Conservation (phyloP, 2,113 vertebrate genomes). For the Semicossyphus pulcher region DNA sequence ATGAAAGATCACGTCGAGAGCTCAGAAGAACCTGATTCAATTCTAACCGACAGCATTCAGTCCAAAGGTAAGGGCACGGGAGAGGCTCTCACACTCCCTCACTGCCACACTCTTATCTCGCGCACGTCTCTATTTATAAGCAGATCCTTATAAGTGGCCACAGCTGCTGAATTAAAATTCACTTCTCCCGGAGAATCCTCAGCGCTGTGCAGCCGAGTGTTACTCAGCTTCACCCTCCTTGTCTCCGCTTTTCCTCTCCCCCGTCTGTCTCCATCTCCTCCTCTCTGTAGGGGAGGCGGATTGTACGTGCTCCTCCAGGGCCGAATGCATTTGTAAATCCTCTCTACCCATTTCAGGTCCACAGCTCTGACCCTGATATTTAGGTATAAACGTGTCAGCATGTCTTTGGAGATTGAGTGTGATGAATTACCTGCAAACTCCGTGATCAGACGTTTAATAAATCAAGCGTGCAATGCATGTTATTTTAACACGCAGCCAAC, state of each 20-base stretch:
- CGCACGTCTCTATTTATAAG: conserved; percentile 63
- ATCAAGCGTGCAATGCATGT: conserved; percentile 78
- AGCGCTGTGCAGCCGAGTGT: conserved; percentile 46
- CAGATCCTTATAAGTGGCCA: conserved; percentile 65
- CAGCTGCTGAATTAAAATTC: conserved; percentile 78
- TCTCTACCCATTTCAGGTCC: conserved; percentile 59
- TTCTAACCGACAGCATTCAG: conserved; percentile 77
- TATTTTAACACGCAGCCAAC: conserved; percentile 70
- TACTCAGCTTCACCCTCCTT: conserved; percentile 47
- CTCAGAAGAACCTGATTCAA: conserved; percentile 68
- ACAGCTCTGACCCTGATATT: conserved; percentile 76
- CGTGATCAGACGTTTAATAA: conserved; percentile 80
- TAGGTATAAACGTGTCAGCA: conserved; percentile 71
- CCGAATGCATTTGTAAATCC: conserved; percentile 71
- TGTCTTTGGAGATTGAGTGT: conserved; percentile 81
- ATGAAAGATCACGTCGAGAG: conserved; percentile 69
- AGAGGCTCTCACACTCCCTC: conserved; percentile 31
- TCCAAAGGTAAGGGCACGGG: conserved; percentile 81
- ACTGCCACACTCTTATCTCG: conserved; percentile 28
- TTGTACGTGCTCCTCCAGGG: conserved; percentile 65
- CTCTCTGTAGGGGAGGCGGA: conserved; percentile 48
- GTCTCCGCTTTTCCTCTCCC: conserved; percentile 16
- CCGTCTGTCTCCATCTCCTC: conserved; percentile 56
- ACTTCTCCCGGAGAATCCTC: conserved; percentile 49
- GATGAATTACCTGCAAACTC: conserved; percentile 80